These are phyloP conservation scores for Hystrix brachyura DNA, from an alignment of 2,113 vertebrate species.

Conservation along the genomic window DNA sequence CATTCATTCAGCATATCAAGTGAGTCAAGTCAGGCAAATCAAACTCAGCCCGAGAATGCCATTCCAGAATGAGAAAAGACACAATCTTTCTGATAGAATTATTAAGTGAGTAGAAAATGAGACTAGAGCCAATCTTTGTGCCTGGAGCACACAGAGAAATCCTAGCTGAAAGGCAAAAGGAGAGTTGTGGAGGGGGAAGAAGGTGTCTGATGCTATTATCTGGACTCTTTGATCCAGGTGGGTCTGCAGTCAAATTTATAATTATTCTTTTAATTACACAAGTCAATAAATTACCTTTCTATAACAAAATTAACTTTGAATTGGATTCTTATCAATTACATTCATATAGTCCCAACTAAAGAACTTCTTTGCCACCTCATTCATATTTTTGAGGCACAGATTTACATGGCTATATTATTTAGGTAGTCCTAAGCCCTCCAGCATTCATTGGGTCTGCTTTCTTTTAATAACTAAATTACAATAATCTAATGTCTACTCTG, in stretches of 20 bases:
- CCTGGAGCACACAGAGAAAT: neutral
- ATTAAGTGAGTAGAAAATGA: neutral
- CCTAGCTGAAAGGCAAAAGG: neutral
- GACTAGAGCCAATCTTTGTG: neutral
- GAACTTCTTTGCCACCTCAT: neutral
- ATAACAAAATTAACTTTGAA: constrained; percentile 3
- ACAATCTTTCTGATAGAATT: neutral
- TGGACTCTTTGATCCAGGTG: neutral
- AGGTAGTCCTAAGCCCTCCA: neutral
- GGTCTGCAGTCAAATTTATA: neutral
- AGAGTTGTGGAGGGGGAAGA: too few species aligned
- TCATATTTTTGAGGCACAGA: constrained; percentile 43
- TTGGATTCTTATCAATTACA: neutral
- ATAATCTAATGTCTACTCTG: neutral
- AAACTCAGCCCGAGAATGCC: neutral
- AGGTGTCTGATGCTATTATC: neutral
- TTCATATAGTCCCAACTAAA: neutral
- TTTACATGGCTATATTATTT: neutral
- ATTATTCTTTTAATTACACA: neutral
- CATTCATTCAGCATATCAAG: neutral
- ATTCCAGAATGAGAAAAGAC: neutral
- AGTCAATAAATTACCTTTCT: neutral
- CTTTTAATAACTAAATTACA: neutral
- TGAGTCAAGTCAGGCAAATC: neutral
- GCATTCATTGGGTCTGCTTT: neutral